These are phyloP conservation scores for Cephus pygmeus DNA, from an alignment of 2,888 invertebrate genomes.

Conservation along the genomic window DNA sequence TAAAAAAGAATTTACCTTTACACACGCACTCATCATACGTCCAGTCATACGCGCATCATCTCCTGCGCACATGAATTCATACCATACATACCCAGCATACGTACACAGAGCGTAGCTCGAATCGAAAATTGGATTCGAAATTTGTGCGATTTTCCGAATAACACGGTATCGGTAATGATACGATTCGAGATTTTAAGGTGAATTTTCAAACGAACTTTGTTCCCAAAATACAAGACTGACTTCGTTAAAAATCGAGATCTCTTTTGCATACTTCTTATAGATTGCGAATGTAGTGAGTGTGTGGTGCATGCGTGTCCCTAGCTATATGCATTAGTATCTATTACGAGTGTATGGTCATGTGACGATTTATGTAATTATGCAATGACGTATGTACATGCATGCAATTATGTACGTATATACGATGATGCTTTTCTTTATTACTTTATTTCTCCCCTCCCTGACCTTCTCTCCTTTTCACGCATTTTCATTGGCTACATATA, in stretches of 20 bases:
- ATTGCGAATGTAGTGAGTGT: not conserved
- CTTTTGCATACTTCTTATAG: not conserved
- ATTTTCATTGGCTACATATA: conserved; percentile 1
- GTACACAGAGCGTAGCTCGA: not conserved
- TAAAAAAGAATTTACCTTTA: not conserved
- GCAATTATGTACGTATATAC: not conserved
- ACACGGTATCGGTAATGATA: not conserved
- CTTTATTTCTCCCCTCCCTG: not conserved
- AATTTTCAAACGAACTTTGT: not conserved
- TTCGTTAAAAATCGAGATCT: not conserved
- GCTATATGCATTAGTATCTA: not conserved
- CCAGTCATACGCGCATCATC: not conserved
- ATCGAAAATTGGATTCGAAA: not conserved
- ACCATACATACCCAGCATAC: not conserved
- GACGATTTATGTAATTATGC: not conserved
- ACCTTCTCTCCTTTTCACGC: not conserved
- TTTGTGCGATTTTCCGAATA: not conserved
- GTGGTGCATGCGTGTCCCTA: not conserved
- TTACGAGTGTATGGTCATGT: not conserved
- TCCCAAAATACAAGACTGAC: not conserved
- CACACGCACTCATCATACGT: not conserved
- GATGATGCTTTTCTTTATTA: not conserved
- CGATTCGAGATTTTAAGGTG: not conserved
- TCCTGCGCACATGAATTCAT: not conserved
- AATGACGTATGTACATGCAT: not conserved